Evolutionary conservation across 2,888 invertebrate genomes (phyloP).

Genomic region (Lithophane semibrunnea): DNA sequence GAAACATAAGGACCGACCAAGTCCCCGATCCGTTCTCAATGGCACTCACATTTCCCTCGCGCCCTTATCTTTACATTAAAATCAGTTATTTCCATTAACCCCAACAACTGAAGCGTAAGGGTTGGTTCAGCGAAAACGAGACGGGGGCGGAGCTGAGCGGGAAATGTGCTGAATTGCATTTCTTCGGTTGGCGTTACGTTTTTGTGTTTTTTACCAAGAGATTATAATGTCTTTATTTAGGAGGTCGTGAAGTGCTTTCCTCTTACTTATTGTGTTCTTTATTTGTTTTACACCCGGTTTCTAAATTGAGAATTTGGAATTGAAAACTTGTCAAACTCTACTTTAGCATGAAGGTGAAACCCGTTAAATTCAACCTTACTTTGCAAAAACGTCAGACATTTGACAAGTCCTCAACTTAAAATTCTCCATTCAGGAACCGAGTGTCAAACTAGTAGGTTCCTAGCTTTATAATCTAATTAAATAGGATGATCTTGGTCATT

Average conservation of each 20-base stretch:
- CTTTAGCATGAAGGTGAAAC: not conserved
- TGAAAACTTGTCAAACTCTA: too few relatives aligned
- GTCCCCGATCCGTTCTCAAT: conserved; percentile 51
- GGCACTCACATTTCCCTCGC: conserved; percentile 59
- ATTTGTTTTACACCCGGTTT: not conserved
- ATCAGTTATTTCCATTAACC: conserved; percentile 74
- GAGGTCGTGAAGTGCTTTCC: too few relatives aligned
- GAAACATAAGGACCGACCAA: conserved; percentile 49
- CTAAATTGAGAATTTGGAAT: not conserved
- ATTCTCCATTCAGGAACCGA: not conserved
- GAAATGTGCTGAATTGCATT: conserved; percentile 38
- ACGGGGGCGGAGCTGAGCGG: conserved; percentile 43
- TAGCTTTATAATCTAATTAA: not conserved
- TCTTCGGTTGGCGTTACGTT: not conserved
- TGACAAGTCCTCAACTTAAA: not conserved
- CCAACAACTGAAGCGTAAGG: conserved; percentile 58
- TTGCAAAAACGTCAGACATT: not conserved
- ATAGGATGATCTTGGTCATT: not conserved
- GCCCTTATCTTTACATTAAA: conserved; percentile 71
- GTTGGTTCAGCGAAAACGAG: conserved; percentile 47
- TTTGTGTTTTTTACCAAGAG: conserved; percentile 1
- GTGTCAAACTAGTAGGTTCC: not conserved
- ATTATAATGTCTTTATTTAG: not conserved
- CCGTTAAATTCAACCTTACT: not conserved
- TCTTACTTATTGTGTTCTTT: not conserved